Evolutionary conservation across 1,140 invertebrate genomes (phyloP).

Genomic region (Drosophila cardini): DNA sequence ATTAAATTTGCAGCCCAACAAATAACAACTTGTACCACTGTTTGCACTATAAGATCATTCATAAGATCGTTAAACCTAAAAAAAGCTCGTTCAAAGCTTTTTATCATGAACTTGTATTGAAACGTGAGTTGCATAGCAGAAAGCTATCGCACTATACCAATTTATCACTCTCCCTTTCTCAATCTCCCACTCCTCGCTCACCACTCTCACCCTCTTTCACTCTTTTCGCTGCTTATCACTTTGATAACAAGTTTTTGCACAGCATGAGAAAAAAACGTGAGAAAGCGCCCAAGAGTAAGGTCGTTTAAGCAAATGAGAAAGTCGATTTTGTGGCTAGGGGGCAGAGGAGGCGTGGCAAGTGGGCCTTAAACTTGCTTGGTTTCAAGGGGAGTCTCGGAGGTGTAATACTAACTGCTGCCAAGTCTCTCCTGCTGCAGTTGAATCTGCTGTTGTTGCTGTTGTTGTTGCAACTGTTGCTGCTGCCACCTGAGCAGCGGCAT

Average conservation of each 20-base stretch:
- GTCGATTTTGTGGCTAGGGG: constrained; percentile 28
- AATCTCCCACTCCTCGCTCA: constrained; percentile 7
- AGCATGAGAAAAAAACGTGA: constrained; percentile 62
- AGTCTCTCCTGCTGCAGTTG: constrained; percentile 39
- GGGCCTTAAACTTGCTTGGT: constrained; percentile 31
- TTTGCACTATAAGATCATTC: constrained; percentile 11
- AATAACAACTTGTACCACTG: constrained; percentile 28
- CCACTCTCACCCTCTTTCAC: constrained; percentile 8
- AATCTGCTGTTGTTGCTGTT: constrained; percentile 39
- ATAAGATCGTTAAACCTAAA: constrained; percentile 34
- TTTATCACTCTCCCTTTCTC: background rate
- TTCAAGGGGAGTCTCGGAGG: constrained; percentile 14
- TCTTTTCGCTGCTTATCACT: constrained; percentile 22
- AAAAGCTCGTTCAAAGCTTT: constrained; percentile 56
- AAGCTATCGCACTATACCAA: background rate
- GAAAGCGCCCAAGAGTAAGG: constrained; percentile 71
- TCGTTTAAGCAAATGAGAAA: constrained; percentile 77
- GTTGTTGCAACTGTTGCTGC: constrained; percentile 47
- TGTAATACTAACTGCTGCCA: constrained; percentile 65
- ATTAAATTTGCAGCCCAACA: background rate
- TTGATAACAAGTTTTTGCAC: constrained; percentile 65
- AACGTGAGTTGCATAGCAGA: constrained; percentile 59
- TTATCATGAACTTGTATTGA: constrained; percentile 36
- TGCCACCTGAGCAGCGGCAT: constrained; percentile 75
- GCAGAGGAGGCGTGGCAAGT: background rate